Evolutionary conservation across 2,888 invertebrate species (phyloP).

Genomic region (Drosophila lacicola): DNA sequence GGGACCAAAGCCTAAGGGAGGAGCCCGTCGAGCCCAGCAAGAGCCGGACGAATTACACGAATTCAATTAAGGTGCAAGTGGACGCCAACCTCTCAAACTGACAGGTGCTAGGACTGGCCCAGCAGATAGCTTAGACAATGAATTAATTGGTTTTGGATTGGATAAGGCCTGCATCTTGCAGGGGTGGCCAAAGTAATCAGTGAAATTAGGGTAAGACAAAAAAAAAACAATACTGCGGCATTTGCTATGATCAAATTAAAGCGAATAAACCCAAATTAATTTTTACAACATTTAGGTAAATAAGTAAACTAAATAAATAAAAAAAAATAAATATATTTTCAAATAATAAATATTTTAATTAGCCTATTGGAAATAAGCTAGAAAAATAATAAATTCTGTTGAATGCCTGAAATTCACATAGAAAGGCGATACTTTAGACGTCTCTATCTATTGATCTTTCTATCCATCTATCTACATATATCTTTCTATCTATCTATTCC

Average conservation of each 20-base stretch:
- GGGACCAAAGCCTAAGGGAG: background rate
- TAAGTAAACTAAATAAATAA: no score
- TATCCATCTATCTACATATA: no score
- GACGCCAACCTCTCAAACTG: constrained; percentile 28
- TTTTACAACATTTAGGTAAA: no score
- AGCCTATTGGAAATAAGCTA: no score
- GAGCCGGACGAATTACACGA: constrained; percentile 70
- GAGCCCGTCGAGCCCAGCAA: constrained; percentile 22
- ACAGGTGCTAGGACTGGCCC: constrained; percentile 66
- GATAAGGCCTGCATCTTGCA: constrained; percentile 1
- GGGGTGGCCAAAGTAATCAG: constrained; percentile 1
- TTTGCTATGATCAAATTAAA: constrained; percentile 4
- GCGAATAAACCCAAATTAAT: background rate
- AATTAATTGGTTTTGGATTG: constrained; percentile 64
- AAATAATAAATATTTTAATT: no score
- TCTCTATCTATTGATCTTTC: no score
- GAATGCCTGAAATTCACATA: no score
- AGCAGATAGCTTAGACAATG: constrained; percentile 58
- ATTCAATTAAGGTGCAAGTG: constrained; percentile 77
- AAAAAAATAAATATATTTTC: no score
- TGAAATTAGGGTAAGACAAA: background rate
- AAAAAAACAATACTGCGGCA: background rate
- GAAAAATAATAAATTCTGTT: no score
- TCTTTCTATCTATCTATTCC: no score
- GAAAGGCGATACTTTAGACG: no score